A percentile compares a stretch with the other conserved stretches of the same genome.
phyloP scores from a whole-genome alignment of 2,797 vertebrate genomes.

The Peromyscus melanophrys region DNA sequence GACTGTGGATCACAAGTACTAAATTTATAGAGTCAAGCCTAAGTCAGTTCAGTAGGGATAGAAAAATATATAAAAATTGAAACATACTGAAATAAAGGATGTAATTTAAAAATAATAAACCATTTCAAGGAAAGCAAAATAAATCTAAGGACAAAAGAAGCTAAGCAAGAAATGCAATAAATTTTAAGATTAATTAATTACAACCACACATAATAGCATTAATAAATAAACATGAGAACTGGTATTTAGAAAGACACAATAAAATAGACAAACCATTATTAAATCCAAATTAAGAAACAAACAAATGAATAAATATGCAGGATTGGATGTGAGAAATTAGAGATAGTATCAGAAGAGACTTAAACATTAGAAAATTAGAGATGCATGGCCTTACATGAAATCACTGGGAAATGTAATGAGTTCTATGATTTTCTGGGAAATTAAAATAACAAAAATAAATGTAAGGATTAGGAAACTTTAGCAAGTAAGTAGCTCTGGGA shows the following conservation, averaged over 20 bases:
- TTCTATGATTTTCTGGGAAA: conserved; percentile 39
- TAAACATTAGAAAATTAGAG: conserved; percentile 32
- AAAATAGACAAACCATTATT: conserved; percentile 35
- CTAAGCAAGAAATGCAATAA: conserved; percentile 33
- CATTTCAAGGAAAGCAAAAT: conserved; percentile 21
- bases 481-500: background rate
- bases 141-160: conserved; percentile 27
- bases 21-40: background rate
- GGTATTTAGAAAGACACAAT: conserved; percentile 37
- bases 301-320: conserved; percentile 34
- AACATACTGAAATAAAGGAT: conserved; percentile 34
- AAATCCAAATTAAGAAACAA: conserved; percentile 65
- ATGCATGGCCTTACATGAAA: background rate
- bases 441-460: conserved; percentile 60
- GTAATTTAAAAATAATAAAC: conserved; percentile 47
- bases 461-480: conserved; percentile 56
- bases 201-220: conserved; percentile 1
- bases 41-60: background rate
- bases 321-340: background rate
- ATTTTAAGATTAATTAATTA: conserved; percentile 61
- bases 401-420: conserved; percentile 25
- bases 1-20: background rate
- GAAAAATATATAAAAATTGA: conserved; percentile 32
- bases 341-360: conserved; percentile 8
- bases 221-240: conserved; percentile 60